These are phyloP conservation scores for Drepanosiphum platanoidis DNA, from an alignment of 2,888 invertebrate genomes.

Conservation along the genomic window DNA sequence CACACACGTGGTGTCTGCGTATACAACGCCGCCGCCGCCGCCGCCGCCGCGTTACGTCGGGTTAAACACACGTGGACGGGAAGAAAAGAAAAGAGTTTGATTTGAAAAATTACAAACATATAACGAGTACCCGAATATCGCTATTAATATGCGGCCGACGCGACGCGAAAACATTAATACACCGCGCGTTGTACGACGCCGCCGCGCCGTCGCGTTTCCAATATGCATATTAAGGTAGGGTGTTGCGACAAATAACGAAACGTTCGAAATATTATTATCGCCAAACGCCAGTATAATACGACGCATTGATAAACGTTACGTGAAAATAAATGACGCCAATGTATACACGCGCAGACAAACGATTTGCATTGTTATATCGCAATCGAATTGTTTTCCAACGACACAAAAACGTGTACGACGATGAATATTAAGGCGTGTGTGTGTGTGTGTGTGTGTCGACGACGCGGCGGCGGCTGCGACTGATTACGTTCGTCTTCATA, in stretches of 20 bases:
- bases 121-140: not conserved
- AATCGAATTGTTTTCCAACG: constrained; percentile 8
- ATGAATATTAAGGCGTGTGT: constrained; percentile 4
- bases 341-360: too few relatives aligned
- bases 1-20: constrained; percentile 21
- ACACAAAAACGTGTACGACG: not conserved
- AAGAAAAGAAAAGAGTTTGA: not conserved
- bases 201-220: not conserved
- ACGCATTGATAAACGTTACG: constrained; percentile 16
- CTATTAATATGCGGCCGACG: not conserved
- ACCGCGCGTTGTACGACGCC: not conserved
- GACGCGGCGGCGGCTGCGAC: not conserved
- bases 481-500: not conserved
- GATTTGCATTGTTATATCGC: constrained; percentile 31
- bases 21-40: not conserved
- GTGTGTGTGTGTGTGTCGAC: not conserved
- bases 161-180: not conserved
- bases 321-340: not conserved
- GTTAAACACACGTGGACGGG: not conserved
- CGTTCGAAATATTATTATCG: constrained; percentile 10
- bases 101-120: not conserved
- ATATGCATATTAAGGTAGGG: not conserved
- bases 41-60: not conserved
- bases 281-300: not conserved
- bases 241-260: constrained; percentile 8